Base-by-base conservation (phyloP, 2,888 invertebrate species). In the Agrotis exclamationis region DNA sequence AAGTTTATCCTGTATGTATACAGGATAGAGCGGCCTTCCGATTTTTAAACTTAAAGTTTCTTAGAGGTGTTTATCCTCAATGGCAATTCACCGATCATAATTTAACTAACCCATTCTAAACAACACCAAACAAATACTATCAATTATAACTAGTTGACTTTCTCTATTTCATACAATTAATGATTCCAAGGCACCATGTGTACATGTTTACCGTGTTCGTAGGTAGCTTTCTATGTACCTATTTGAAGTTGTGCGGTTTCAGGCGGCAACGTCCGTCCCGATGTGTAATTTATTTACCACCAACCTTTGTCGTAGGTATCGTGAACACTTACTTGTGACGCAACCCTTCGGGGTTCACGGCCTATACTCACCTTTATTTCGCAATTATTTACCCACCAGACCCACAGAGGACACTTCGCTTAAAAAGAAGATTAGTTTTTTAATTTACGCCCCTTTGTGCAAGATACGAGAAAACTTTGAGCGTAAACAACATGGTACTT, bases 201-300 rank as follows among this genome's bases (percentile, higher is more conserved):
- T 51, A 24, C 65, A 57, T 63, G 53, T 71, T 71, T 60, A 59
- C 39, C 16, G 47, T 54, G 58, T 54, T 60, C 39, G 20, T 53
- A 28, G 24, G n/a, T 48, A 45, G 50, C 47, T 51, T 70, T 59
- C 56, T 59, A n/a, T n/a, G n/a, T n/a, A n/a, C n/a, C n/a, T n/a
- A 51, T 68, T 66, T 56, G 58, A 69, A 69, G 56, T 57, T 51
- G 56, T 64, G 69, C 14, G 76, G 74, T 74, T 76, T 75, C 63
- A 70, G 66, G 39, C 47, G 59, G 57, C 44, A 56, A 54, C 53
- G 67, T 68, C 66, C 53, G 67, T 68, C 66, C 63, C 74, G 57
- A 70, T 70, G 62, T 57, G 80, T 82, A 82, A 87, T 86, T 85
- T 87, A 86, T 87, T 85, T 86, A 82, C 82, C 56, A 70, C 65